These are phyloP conservation scores for Pogonophryne albipinna DNA, from an alignment of 2,797 vertebrate species.

Conservation along the genomic window DNA sequence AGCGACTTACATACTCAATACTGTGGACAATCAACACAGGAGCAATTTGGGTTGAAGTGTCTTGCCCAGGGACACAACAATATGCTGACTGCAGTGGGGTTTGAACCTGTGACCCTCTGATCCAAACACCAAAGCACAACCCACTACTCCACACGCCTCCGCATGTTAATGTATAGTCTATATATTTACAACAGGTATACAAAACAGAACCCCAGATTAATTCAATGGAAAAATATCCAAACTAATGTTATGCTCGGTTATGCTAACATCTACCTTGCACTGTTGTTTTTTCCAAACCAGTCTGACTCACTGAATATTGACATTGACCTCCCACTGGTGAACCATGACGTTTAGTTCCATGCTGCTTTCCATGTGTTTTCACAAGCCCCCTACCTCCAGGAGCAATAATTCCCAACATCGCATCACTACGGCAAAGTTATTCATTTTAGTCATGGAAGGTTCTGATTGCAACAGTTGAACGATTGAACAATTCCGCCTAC, in stretches of 20 bases:
- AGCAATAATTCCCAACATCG: background rate
- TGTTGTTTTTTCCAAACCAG: constrained; percentile 14
- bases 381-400: background rate
- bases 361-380: background rate
- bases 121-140: too few relatives aligned
- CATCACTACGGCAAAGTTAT: background rate
- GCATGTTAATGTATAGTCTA: background rate
- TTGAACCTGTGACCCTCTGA: too few relatives aligned
- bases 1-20: too few relatives aligned
- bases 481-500: background rate
- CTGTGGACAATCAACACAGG: too few relatives aligned
- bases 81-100: too few relatives aligned
- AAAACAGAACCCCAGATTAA: background rate
- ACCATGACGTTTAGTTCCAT: background rate
- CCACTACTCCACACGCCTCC: too few relatives aligned
- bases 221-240: background rate
- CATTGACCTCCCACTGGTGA: constrained; percentile 5
- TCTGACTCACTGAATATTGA: background rate
- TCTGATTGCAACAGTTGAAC: background rate
- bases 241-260: background rate
- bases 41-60: too few relatives aligned
- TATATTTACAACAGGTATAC: background rate
- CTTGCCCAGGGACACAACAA: too few relatives aligned
- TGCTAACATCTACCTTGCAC: background rate
- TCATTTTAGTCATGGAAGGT: background rate